Conservation (phyloP, 2,888 invertebrate species). For the Mactromeris polynyma region DNA sequence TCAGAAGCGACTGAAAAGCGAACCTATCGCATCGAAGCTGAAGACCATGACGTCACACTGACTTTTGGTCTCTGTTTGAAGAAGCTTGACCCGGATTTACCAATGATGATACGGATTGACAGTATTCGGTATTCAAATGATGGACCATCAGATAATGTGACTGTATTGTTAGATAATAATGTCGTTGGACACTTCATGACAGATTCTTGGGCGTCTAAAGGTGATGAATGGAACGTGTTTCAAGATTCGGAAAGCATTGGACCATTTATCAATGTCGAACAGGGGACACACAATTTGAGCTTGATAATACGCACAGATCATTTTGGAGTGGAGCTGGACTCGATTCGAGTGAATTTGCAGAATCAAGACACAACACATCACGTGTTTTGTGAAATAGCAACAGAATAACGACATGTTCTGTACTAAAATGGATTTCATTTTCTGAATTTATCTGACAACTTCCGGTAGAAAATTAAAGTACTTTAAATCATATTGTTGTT, state of each 20-base stretch:
- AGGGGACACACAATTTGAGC: constrained; percentile 25
- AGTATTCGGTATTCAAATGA: constrained; percentile 44
- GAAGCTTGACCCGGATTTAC: background rate
- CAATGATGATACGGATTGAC: background rate
- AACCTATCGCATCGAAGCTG: constrained; percentile 33
- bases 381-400: constrained; percentile 49
- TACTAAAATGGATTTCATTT: background rate
- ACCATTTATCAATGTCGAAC: background rate
- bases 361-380: constrained; percentile 31
- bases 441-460: background rate
- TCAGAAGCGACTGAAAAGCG: constrained; percentile 49
- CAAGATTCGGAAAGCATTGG: constrained; percentile 11
- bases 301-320: constrained; percentile 34
- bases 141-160: constrained; percentile 21
- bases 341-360: constrained; percentile 36
- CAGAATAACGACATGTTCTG: background rate
- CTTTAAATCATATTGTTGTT: background rate
- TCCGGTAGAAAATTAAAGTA: background rate
- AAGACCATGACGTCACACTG: background rate
- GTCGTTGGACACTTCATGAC: constrained; percentile 12
- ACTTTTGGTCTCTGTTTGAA: constrained; percentile 16
- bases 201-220: background rate
- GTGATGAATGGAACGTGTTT: constrained; percentile 50
- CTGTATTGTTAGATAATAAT: background rate
- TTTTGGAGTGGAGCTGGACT: constrained; percentile 53